A percentile compares a stretch with the other conserved stretches of the same genome.
Evolutionary conservation across 30 jellyfish, hydroid and myxozoan genomes (phyloP).

Genomic region (Turritopsis dohrnii): DNA sequence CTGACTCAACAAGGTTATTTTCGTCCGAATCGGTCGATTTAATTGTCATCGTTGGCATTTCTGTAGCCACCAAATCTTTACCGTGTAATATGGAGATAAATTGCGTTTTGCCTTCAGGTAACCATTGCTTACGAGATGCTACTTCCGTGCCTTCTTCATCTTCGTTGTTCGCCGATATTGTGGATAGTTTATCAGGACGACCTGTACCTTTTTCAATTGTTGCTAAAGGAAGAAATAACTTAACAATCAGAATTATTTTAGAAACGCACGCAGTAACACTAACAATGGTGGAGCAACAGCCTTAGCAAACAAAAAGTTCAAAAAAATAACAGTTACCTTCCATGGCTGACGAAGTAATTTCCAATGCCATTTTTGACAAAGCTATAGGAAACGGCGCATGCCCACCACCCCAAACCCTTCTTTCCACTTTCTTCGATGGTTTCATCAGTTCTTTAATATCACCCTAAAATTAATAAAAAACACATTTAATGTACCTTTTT

Average conservation of each 20-base stretch:
- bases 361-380: slow-evolving; percentile 53
- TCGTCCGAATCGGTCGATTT: slow-evolving; percentile 4
- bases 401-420: slow-evolving; percentile 70
- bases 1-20: slow-evolving; percentile 24
- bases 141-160: too few species aligned
- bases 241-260: too few species aligned
- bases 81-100: slow-evolving; percentile 55
- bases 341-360: slow-evolving; percentile 86
- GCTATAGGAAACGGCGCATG: slow-evolving; percentile 51
- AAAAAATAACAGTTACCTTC: slow-evolving; percentile 37
- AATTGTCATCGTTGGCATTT: slow-evolving; percentile 46
- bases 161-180: background rate
- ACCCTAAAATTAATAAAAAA: slow-evolving; percentile 62
- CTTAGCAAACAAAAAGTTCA: too few species aligned
- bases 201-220: background rate
- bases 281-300: too few species aligned
- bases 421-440: slow-evolving; percentile 38
- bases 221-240: background rate
- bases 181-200: background rate
- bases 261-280: too few species aligned
- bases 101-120: slow-evolving; percentile 66
- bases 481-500: too few species aligned
- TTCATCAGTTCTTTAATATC: slow-evolving; percentile 51
- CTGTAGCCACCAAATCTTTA: slow-evolving; percentile 30
- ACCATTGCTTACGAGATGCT: slow-evolving; percentile 47